phyloP scores from a whole-genome alignment of 2,113 vertebrate species.

The Scolopax mira region DNA sequence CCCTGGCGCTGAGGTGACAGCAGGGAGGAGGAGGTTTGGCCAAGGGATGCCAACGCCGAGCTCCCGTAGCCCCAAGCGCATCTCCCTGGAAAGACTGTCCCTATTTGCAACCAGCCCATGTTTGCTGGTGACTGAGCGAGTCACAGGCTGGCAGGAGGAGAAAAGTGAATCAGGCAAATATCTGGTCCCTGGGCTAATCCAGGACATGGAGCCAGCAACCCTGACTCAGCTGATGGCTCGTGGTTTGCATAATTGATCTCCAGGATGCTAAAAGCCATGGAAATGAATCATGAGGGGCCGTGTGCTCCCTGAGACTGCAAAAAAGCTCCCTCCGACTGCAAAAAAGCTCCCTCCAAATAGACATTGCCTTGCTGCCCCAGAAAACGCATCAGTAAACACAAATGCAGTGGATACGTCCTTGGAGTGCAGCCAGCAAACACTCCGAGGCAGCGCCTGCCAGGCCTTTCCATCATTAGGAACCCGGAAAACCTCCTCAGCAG shows the following conservation, averaged over 20 bases:
- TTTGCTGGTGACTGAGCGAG: background rate
- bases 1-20: background rate
- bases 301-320: background rate
- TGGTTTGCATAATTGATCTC: background rate
- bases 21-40: background rate
- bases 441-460: background rate
- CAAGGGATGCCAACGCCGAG: background rate
- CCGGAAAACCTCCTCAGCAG: conserved; percentile 18
- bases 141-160: background rate
- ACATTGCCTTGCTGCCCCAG: background rate
- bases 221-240: conserved; percentile 36
- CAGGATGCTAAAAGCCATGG: background rate
- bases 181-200: background rate
- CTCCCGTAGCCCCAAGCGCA: rapidly evolving
- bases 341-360: background rate
- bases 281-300: conserved; percentile 22
- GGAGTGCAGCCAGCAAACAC: conserved; percentile 31
- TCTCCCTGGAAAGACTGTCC: too few species aligned
- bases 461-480: background rate
- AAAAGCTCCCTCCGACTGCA: background rate
- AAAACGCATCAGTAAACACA: conserved; percentile 36
- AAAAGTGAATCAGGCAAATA: background rate
- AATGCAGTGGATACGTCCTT: background rate
- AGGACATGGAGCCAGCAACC: background rate
- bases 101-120: background rate